Base-by-base conservation (phyloP, 2,888 invertebrate species). In the Microdon myrmicae region DNA sequence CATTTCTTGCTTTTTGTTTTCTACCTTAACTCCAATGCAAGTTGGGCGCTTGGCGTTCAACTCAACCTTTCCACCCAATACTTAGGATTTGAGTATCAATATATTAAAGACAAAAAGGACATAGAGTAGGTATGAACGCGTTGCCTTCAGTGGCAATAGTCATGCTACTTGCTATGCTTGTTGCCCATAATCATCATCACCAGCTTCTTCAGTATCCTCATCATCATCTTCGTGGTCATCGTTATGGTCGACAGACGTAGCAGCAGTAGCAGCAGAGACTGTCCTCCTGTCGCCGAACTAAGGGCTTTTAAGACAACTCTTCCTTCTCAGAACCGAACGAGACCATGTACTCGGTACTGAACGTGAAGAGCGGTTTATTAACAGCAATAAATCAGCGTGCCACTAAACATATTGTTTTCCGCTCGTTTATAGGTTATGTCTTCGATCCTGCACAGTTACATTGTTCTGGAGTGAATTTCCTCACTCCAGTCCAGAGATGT, bases 341-440 rank as follows among this genome's bases (percentile, higher is more conserved):
- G 64, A 64, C 34, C 51, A 54, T 35, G 31, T 44, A 55, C 56
- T 61, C 43, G 47, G 32, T 58, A 41, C 37, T 10, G 58, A 17
- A 58, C 47, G 41, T 22, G 32, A 43, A 54, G 48, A 55, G 51
- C 51, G 53, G 66, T 66, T 66, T 58, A 66, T 66, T 66, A 66
- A 66, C 53, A 39, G 44, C 66, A 66, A 66, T 66, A 59, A 66
- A 66, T 66, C 66, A 66, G 66, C 66, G 53, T 59, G 34, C 59
- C 66, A 58, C 66, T 66, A 58, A 66, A 66, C 66, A 59, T 66
- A 66, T 64, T 64, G 64, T 64, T 64, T 64, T 64, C 64, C 58
- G 56, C 51, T 47, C 51, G 45, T 64, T 64, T 58, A 64, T 64
- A 64, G 64, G 56, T 64, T 64, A 56, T 56, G 56, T 43, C 43